Percentiles rank a stretch among this genome's conserved stretches.
Evolutionary conservation across 1,140 invertebrate genomes (phyloP).

Genomic region (Neotoxoptera formosana): DNA sequence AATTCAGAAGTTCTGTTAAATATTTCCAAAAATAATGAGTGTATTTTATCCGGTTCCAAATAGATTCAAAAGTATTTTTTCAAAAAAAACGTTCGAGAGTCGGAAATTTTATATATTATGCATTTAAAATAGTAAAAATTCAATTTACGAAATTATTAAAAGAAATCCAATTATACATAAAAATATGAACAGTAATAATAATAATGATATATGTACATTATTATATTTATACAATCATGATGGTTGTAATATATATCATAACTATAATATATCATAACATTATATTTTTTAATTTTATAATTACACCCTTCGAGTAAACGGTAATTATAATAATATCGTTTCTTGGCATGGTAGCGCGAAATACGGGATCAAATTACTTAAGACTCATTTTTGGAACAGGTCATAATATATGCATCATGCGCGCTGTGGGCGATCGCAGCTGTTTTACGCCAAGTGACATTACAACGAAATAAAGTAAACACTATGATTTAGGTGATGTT

Average conservation of each 20-base stretch:
- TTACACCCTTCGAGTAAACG: constrained; percentile 29
- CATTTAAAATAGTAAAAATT: not conserved
- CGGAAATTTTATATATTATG: not conserved
- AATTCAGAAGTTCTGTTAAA: not conserved
- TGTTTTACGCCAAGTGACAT: constrained; percentile 49
- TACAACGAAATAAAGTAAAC: constrained; percentile 45
- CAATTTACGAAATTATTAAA: not conserved
- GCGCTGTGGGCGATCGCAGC: constrained; percentile 42
- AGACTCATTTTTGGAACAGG: constrained; percentile 55
- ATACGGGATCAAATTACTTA: constrained; percentile 52
- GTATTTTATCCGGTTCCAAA: not conserved
- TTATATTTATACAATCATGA: not conserved
- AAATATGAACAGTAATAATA: not conserved
- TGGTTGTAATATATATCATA: not conserved
- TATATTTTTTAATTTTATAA: constrained; percentile 37
- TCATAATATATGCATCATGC: constrained; percentile 24
- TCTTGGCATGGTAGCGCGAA: constrained; percentile 41
- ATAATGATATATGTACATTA: not conserved
- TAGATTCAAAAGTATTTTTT: not conserved
- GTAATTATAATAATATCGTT: constrained; percentile 52
- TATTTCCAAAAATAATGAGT: not conserved
- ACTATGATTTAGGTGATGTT: not conserved
- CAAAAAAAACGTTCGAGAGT: too few relatives aligned
- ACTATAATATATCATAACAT: too few relatives aligned
- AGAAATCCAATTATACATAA: not conserved